These are phyloP conservation scores for Alethe castanea DNA, from an alignment of 2,113 vertebrate species.

Conservation along the genomic window DNA sequence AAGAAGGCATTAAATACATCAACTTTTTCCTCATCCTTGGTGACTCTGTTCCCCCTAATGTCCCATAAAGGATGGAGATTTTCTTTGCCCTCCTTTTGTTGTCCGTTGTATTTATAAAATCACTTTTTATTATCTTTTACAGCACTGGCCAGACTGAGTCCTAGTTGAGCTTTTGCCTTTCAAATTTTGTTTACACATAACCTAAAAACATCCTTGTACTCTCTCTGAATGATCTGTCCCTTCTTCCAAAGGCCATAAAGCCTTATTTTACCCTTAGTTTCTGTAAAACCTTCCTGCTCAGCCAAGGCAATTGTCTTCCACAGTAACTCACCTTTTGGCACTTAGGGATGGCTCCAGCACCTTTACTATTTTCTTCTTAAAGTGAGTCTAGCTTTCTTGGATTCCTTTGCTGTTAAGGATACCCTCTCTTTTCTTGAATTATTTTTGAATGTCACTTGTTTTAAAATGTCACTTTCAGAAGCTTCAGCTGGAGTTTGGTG, in stretches of 20 bases:
- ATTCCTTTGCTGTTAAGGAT: neutral
- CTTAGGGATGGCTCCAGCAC: neutral
- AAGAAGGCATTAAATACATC: neutral
- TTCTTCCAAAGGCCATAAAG: neutral
- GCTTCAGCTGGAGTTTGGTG: neutral
- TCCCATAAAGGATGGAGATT: neutral
- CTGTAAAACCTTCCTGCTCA: neutral
- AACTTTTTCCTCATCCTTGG: neutral
- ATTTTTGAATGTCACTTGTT: neutral
- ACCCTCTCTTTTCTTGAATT: neutral
- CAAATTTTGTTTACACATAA: neutral
- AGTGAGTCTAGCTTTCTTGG: neutral
- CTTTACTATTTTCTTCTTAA: neutral
- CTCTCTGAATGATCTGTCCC: neutral
- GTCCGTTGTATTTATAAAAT: neutral
- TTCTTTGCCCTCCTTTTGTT: neutral
- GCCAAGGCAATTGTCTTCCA: neutral
- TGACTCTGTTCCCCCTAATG: accelerated
- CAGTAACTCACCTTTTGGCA: neutral
- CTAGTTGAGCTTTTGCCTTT: neutral
- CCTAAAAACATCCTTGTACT: neutral
- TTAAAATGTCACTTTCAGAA: neutral
- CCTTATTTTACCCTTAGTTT: neutral
- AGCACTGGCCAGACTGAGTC: neutral
- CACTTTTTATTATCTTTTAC: neutral